phyloP scores from a whole-genome alignment of 2,797 vertebrate species.

The Gallinago stenura region DNA sequence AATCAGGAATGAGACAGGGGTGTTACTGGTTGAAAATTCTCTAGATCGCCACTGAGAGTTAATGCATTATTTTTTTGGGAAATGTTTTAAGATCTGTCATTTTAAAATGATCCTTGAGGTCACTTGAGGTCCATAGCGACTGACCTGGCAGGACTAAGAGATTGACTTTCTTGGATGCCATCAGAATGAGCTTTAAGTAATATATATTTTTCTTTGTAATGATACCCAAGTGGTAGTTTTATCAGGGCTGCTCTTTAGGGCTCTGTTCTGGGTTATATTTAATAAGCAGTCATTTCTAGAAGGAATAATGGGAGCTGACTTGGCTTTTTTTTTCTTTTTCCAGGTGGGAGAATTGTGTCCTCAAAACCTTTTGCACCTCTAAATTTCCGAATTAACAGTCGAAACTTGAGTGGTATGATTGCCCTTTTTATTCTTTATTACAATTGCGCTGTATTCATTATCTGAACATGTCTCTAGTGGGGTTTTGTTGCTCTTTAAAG shows the following conservation, averaged over 20 bases:
- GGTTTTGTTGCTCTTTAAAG: neutral
- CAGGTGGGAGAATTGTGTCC: conserved; percentile 98
- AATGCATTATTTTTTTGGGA: neutral
- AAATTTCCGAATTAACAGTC: conserved; percentile 99
- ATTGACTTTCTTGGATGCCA: neutral
- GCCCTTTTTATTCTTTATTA: neutral
- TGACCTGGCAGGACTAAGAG: neutral
- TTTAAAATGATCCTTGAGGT: neutral
- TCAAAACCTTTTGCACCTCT: conserved; percentile 99
- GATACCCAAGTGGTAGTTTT: neutral
- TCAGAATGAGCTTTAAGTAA: neutral
- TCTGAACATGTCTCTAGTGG: neutral
- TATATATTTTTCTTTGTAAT: neutral
- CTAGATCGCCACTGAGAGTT: neutral
- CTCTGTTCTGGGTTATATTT: neutral
- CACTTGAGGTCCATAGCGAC: neutral
- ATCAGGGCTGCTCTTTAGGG: neutral
- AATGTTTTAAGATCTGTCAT: neutral
- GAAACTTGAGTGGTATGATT: conserved; percentile 97
- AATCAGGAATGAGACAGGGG: neutral
- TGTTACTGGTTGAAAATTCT: neutral
- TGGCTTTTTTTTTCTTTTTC: neutral
- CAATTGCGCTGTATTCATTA: accelerated
- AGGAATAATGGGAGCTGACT: neutral
- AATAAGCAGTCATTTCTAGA: neutral